Evolutionary conservation across 2,888 invertebrate genomes (phyloP), one percentile per base, ranked within the genome.

Genomic region (Megalurothrips usitatus): DNA sequence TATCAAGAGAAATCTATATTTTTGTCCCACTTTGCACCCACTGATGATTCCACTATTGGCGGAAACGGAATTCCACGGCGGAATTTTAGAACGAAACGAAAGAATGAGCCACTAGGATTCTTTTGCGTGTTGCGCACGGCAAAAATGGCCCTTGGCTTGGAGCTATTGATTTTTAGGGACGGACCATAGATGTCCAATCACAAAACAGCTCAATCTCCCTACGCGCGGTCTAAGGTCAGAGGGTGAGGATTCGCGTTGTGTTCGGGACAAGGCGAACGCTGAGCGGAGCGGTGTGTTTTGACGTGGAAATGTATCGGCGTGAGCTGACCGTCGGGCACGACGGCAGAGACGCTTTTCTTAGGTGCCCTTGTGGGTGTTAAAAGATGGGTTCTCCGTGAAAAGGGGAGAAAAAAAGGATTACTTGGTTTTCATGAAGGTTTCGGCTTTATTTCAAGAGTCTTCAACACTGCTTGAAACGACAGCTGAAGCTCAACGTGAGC

Each of bases 111-210:
- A 75, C 23, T 75, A 75, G 68, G 68, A 75, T 75, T 75, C 68
- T 75, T 75, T 75, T 75, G 68, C 68, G 68, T 75, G 58, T 75
- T 75, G 68, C 68, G 68, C 68, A 75, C 68, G 9, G 68, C 68
- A 75, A 75, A 75, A 75, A 75, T 75, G 68, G 68, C 68, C 26
- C 68, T 75, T 26, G 68, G 68, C 23, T 26, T 26, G 68, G 68
- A 75, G 68, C 26, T 75, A 75, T 75, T 75, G 68, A 75, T 75
- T 75, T 75, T 75, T 75, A 75, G 68, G 68, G 68, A 75, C 68
- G 68, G 68, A 75, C 68, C 68, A 75, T 75, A 75, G 68, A 75
- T 75, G 68, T 75, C 68, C 68, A 75, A 75, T 75, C 68, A 75
- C 68, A 75, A 75, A 75, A 75, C 68, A 75, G 68, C 68, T 75